Evolutionary conservation across 37 sponge, comb jelly and placozoan species (phyloP).

Genomic region (Crambe crambe): DNA sequence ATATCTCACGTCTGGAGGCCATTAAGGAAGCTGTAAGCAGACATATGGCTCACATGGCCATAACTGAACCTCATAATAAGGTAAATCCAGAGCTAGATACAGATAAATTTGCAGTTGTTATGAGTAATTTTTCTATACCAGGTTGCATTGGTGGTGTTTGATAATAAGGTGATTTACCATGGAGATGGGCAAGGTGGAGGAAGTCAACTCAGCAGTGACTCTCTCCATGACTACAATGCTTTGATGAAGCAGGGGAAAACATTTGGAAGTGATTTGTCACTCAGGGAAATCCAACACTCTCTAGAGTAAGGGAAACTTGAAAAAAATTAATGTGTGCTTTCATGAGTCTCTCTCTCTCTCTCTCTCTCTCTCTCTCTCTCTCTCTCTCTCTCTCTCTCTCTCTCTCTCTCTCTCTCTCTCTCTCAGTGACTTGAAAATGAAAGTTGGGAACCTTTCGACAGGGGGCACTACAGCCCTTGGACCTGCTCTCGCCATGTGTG

Average conservation of each 20-base stretch:
- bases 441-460: conserved; percentile 48
- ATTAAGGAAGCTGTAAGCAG: conserved; percentile 88
- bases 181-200: conserved; percentile 63
- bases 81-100: too few species aligned
- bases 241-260: conserved; percentile 72
- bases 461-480: conserved; percentile 92
- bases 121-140: background rate
- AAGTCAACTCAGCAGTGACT: conserved; percentile 42
- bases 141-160: conserved; percentile 75
- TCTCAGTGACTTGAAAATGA: conserved; percentile 57
- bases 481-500: conserved; percentile 80
- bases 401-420: background rate
- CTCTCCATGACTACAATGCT: conserved; percentile 54
- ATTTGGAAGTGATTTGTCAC: conserved; percentile 69
- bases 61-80: conserved; percentile 65
- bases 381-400: background rate
- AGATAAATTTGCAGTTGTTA: too few species aligned
- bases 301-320: background rate
- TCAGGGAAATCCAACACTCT: conserved; percentile 43
- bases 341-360: background rate
- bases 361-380: background rate
- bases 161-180: conserved; percentile 66
- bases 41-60: conserved; percentile 74
- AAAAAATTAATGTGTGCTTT: background rate
- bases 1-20: conserved; percentile 83